Conservation (phyloP, 1,140 invertebrate species). For the Anastrepha obliqua region DNA sequence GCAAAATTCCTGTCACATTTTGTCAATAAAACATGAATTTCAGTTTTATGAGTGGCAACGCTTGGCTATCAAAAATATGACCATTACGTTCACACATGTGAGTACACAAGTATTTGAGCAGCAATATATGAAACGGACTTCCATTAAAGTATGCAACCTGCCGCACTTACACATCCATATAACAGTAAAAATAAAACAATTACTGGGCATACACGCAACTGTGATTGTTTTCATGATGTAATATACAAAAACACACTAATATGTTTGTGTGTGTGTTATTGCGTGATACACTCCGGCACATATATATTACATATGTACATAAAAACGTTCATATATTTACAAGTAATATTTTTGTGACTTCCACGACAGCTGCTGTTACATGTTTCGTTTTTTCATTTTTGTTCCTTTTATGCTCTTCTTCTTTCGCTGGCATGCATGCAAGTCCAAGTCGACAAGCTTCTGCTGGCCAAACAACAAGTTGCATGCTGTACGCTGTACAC, state of each 20-base stretch:
- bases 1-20: constrained; percentile 38
- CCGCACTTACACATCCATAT: not conserved
- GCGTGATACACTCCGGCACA: too few species aligned
- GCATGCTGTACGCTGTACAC: constrained; percentile 3
- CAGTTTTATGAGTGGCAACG: not conserved
- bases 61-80: not conserved
- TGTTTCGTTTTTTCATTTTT: not conserved
- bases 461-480: not conserved
- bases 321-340: not conserved
- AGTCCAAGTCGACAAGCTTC: not conserved
- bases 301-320: not conserved
- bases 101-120: not conserved
- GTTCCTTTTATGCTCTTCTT: not conserved
- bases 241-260: not conserved
- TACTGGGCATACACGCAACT: not conserved
- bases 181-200: not conserved
- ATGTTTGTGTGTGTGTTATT: too few species aligned
- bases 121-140: not conserved
- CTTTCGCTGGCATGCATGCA: not conserved
- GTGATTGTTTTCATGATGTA: not conserved
- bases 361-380: constrained; percentile 1
- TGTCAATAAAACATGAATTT: constrained; percentile 51
- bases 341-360: not conserved
- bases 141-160: not conserved
- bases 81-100: not conserved